These are phyloP conservation scores for Cassiopea xamachana DNA, from an alignment of 30 jellyfish, hydroid and myxozoan genomes.

Conservation along the genomic window DNA sequence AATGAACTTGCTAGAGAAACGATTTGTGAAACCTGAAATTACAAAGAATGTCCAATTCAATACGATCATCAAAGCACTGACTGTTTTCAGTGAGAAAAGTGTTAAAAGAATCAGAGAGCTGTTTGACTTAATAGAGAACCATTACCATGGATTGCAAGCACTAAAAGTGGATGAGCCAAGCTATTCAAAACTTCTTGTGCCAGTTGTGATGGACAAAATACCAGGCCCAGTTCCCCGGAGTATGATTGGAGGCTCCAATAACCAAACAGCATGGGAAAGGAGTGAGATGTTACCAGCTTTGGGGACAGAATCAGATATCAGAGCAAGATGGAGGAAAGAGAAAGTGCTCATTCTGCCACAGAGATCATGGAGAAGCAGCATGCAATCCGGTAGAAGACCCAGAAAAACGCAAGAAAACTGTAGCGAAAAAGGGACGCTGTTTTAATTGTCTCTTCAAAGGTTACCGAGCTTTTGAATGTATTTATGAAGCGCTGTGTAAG, in stretches of 20 bases:
- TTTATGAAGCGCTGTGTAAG: not conserved
- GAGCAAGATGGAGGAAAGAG: slow-evolving; percentile 22
- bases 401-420: slow-evolving; percentile 41
- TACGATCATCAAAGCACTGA: too few relatives aligned
- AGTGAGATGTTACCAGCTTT: slow-evolving; percentile 29
- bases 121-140: too few relatives aligned
- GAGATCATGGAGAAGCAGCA: slow-evolving; percentile 29
- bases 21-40: too few relatives aligned
- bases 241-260: slow-evolving; percentile 36
- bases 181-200: not conserved
- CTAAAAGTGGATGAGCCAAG: not conserved
- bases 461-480: slow-evolving; percentile 56
- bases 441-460: slow-evolving; percentile 34
- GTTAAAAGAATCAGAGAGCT: too few relatives aligned
- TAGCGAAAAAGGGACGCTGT: slow-evolving; percentile 44
- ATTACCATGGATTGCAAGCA: not conserved
- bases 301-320: slow-evolving; percentile 20
- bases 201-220: slow-evolving; percentile 1
- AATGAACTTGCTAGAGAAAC: too few relatives aligned
- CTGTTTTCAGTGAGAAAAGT: too few relatives aligned
- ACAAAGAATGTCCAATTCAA: too few relatives aligned
- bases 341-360: slow-evolving; percentile 42
- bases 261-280: slow-evolving; percentile 25
- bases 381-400: slow-evolving; percentile 3
- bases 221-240: not conserved